Evolutionary conservation across 2,113 vertebrate genomes (phyloP), one percentile per base, ranked within the genome.

Genomic region (Rhabdomys dilectus): DNA sequence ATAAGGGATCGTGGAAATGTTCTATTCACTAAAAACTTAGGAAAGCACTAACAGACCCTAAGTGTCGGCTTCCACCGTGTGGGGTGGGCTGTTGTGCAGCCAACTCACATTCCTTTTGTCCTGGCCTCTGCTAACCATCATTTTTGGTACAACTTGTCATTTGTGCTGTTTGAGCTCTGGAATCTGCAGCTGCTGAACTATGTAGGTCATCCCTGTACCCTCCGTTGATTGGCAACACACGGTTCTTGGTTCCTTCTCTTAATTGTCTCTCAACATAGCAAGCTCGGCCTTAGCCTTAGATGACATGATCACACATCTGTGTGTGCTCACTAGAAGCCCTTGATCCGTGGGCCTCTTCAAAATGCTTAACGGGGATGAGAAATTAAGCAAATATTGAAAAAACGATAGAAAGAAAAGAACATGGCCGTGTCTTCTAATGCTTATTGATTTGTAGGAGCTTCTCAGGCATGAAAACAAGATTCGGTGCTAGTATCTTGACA

Each of bases 301-400:
- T 39, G 51, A 72, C 16, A 9, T 3, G 39, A 45, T 22, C 39
- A 34, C 58, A 21, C n/a, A 3, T 72, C 11, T 90, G 53, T 15
- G 11, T 58, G 26, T 90, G 5, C 42, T 56, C 39, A 17, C 13
- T 45, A 77, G 78, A 13, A 80, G 68, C 78, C 68, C 21, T 92
- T 62, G 93, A 53, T 89, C 85, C 39, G 51, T 36, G 60, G 78
- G 36, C 56, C 11, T 89, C 80, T 87, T 85, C 53, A 58, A 48
- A 93, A 86, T 34, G 39, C n/a, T 75, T 42, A 81, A 34, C 51
- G 0, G 11, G 89, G 58, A 73, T 15, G 6, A 81, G 64, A 86
- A 96, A 91, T 85, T 96, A 91, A 94, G 91, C 89, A 97, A 96
- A 94, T 91, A 96, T 73, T 94, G 97, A 93, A 95, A 96, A 96